Percentiles rank a stretch among this genome's conserved stretches.
Conservation (phyloP, 2,888 invertebrate genomes). For the Ennomos erosarius region DNA sequence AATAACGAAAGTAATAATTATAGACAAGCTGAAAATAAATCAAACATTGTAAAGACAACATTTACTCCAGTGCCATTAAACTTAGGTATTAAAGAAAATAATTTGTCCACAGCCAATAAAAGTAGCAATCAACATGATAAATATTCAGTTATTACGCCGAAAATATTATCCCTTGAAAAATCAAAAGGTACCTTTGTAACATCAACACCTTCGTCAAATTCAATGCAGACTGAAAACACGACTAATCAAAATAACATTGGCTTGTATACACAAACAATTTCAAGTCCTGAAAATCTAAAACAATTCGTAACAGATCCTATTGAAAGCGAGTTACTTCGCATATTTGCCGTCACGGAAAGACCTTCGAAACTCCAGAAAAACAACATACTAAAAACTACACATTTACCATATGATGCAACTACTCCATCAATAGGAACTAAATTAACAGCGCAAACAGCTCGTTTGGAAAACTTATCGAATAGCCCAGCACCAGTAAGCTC, state of each 20-base stretch:
- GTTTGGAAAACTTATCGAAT: neutral
- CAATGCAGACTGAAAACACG: neutral
- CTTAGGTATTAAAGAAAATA: too few relatives aligned
- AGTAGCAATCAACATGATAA: neutral
- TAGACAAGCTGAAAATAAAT: too few relatives aligned
- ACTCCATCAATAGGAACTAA: neutral
- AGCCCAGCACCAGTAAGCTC: neutral
- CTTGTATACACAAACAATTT: neutral
- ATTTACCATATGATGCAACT: neutral
- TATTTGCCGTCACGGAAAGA: neutral
- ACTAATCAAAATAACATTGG: neutral
- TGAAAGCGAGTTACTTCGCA: neutral
- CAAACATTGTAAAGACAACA: too few relatives aligned
- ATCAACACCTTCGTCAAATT: neutral
- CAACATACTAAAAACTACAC: neutral
- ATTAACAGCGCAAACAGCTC: neutral
- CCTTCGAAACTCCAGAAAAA: neutral
- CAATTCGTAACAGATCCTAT: neutral
- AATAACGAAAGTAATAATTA: too few relatives aligned
- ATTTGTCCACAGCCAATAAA: neutral
- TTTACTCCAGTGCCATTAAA: too few relatives aligned
- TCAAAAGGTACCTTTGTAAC: neutral
- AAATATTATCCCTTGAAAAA: neutral
- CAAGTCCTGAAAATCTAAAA: neutral
- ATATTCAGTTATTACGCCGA: neutral